These are phyloP conservation scores for Callorhinus ursinus DNA, from an alignment of 2,113 vertebrate species.

Conservation along the genomic window DNA sequence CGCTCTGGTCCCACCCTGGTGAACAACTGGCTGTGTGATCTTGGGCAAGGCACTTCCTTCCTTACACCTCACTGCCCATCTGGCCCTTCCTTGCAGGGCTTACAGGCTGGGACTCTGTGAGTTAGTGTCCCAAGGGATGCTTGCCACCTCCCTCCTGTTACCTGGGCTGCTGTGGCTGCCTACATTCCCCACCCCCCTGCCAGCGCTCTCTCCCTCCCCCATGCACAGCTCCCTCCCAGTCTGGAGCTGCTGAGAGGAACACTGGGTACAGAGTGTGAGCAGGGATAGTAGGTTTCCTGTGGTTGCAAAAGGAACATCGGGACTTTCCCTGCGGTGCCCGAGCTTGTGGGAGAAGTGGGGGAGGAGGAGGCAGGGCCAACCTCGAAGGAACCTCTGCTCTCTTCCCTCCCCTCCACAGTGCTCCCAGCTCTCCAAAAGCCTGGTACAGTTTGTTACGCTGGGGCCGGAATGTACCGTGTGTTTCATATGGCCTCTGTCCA, in stretches of 20 bases:
- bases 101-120: background rate
- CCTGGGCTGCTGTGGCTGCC: conserved; percentile 42
- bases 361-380: conserved; percentile 63
- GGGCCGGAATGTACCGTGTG: conserved; percentile 89
- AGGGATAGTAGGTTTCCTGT: conserved; percentile 67
- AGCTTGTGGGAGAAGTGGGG: conserved; percentile 66
- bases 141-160: background rate
- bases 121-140: background rate
- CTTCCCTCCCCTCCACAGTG: conserved; percentile 49
- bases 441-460: conserved; percentile 88
- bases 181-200: no score
- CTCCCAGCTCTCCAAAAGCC: conserved; percentile 78
- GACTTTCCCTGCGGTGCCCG: conserved; percentile 68
- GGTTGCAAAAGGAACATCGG: conserved; percentile 72
- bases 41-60: conserved; percentile 65
- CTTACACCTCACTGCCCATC: background rate
- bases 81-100: background rate
- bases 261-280: conserved; percentile 61
- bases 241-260: conserved; percentile 53
- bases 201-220: background rate
- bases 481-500: conserved; percentile 87
- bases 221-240: background rate
- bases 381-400: conserved; percentile 66
- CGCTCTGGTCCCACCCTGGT: conserved; percentile 60
- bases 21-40: conserved; percentile 55